Conservation (phyloP, 2,888 invertebrate species). For the Habroteleia sp. region DNA sequence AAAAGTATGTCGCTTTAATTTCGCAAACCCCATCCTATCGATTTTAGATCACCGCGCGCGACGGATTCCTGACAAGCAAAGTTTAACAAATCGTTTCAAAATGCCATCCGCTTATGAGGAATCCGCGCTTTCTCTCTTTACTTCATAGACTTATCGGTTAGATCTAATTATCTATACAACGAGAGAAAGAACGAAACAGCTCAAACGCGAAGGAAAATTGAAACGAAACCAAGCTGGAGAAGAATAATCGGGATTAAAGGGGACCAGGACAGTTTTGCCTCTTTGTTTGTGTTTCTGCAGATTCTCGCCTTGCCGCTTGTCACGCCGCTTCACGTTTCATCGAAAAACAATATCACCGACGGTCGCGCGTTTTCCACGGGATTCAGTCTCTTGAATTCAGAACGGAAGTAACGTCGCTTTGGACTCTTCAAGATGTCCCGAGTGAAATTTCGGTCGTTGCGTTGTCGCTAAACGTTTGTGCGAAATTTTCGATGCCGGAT, state of each 20-base stretch:
- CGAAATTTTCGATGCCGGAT: too few relatives aligned
- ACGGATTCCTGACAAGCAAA: constrained; percentile 29
- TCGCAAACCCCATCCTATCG: constrained; percentile 17
- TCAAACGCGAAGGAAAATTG: neutral
- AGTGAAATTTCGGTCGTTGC: constrained; percentile 20
- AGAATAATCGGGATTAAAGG: neutral
- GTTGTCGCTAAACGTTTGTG: too few relatives aligned
- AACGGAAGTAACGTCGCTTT: constrained; percentile 22
- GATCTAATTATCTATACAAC: constrained; percentile 37
- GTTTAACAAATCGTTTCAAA: too few relatives aligned
- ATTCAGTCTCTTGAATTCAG: constrained; percentile 24
- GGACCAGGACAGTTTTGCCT: constrained; percentile 7
- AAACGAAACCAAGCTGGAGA: neutral
- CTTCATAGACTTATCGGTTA: constrained; percentile 6
- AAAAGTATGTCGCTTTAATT: constrained; percentile 28
- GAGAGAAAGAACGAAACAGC: constrained; percentile 35
- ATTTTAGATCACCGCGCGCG: constrained; percentile 30
- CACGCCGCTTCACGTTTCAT: constrained; percentile 2
- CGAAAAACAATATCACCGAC: constrained; percentile 17
- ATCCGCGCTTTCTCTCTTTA: constrained; percentile 19
- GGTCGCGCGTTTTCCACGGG: constrained; percentile 13
- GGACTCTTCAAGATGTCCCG: constrained; percentile 15
- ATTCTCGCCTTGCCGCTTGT: constrained; percentile 7
- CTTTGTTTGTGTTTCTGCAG: constrained; percentile 1
- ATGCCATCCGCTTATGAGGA: constrained; percentile 12